Evolutionary conservation across 2,113 vertebrate species (phyloP), one percentile per base, ranked within the genome.

Genomic region (Eulacestoma nigropectus): DNA sequence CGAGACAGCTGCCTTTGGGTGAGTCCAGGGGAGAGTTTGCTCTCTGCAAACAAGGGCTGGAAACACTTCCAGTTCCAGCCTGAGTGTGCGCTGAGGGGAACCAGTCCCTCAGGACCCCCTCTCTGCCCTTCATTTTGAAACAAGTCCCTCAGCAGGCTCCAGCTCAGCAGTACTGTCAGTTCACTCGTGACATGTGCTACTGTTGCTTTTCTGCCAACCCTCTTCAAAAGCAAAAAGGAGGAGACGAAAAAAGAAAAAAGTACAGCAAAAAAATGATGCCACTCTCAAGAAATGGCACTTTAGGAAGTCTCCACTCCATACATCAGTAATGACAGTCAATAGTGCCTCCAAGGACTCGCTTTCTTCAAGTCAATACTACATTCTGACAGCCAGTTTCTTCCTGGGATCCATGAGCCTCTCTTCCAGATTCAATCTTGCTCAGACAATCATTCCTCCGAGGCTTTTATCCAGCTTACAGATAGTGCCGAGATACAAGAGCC

Each of bases 311-410:
- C 87, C 81, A 80, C 73, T 94, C n/a, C n/a, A n/a, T n/a, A 94
- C 78, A 96, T 96, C 95, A 95, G 93, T 93, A 93, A 96, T 93
- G 95, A 96, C 96, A 97, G 91, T 89, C 95, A 83, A 93, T 93
- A 93, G 85, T 82, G 77, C 90, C 96, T 93, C 96, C 90, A 77
- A 97, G 96, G 95, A 97, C 91, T 72, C 56, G 73, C 91, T 90
- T 93, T 87, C 85, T 88, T 93, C 83, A 85, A 95, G 88, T 93
- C 96, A 84, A 84, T 86, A 92, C 76, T 69, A 74, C 42, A 85
- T 91, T 95, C 90, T 96, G 96, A 96, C 97, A 97, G 97, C 77
- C 85, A 93, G 91, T 75, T 97, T 95, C 94, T 97, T 96, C 93
- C 90, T 87, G 80, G 93, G 88, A 94, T 95, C 96, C 95, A 87